These are phyloP conservation scores for Edolisoma coerulescens DNA, from an alignment of 2,113 vertebrate genomes.

Conservation along the genomic window DNA sequence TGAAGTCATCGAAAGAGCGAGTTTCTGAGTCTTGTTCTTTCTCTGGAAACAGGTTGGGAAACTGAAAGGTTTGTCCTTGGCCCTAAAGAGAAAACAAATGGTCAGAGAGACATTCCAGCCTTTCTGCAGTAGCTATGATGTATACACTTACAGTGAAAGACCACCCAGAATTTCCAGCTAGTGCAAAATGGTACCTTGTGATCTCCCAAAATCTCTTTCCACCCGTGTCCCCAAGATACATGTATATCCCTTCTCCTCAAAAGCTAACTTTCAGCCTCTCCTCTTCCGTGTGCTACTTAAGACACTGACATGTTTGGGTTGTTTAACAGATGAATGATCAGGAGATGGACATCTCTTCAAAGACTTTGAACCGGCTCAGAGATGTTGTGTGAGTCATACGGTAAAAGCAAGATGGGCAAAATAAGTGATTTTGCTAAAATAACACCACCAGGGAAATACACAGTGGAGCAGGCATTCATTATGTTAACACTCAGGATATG, in stretches of 20 bases:
- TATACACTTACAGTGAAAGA: background rate
- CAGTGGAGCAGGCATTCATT: background rate
- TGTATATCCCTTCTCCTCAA: background rate
- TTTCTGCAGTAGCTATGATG: background rate
- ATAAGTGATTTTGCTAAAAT: background rate
- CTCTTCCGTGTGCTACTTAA: background rate
- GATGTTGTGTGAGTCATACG: background rate
- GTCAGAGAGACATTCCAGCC: conserved; percentile 39
- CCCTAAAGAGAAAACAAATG: conserved; percentile 76
- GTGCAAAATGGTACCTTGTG: background rate
- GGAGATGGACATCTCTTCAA: background rate
- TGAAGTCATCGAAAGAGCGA: conserved; percentile 71
- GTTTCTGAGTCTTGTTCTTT: conserved; percentile 57
- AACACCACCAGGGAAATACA: background rate
- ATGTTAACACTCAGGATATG: background rate
- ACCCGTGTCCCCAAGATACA: background rate
- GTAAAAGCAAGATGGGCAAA: background rate
- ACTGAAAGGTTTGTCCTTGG: conserved; percentile 87
- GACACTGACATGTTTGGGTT: background rate
- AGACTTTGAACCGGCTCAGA: background rate
- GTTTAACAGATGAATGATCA: background rate
- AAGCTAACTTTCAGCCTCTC: background rate
- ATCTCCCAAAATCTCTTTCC: background rate
- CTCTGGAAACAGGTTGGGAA: conserved; percentile 89
- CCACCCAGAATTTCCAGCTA: conserved; percentile 2